phyloP scores from a whole-genome alignment of 1,140 invertebrate species.

The Leptoteleia sp. region DNA sequence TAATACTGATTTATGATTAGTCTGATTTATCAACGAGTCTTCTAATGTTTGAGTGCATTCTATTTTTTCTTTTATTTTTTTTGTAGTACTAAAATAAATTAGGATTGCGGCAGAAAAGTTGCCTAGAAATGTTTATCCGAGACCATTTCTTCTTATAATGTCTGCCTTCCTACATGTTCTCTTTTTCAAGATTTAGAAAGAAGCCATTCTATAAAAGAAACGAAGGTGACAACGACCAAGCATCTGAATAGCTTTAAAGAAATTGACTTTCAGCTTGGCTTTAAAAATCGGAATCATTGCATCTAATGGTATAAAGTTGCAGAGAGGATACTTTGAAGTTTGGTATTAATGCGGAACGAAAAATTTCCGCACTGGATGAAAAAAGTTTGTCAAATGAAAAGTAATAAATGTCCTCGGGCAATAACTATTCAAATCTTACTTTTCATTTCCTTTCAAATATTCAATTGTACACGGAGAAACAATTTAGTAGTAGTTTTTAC shows the following conservation, averaged over 20 bases:
- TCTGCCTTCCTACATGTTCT: constrained; percentile 10
- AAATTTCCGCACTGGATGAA: too few species aligned
- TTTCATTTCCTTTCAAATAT: too few species aligned
- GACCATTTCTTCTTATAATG: constrained; percentile 24
- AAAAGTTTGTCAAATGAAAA: too few species aligned
- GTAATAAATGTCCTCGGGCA: too few species aligned
- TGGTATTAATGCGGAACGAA: too few species aligned
- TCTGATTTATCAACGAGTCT: too few species aligned
- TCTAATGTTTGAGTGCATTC: too few species aligned
- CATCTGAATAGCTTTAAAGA: constrained; percentile 37
- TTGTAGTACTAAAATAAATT: background rate
- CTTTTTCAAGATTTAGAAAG: constrained; percentile 24
- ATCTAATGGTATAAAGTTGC: constrained; percentile 14
- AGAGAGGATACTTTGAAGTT: too few species aligned
- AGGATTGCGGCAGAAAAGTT: constrained; percentile 14
- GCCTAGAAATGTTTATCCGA: constrained; percentile 6
- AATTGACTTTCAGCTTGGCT: constrained; percentile 31
- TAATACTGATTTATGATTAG: too few species aligned
- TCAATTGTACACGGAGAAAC: too few species aligned
- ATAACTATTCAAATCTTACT: too few species aligned
- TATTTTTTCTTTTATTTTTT: background rate
- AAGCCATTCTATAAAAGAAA: constrained; percentile 31
- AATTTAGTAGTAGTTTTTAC: too few species aligned
- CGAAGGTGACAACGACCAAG: constrained; percentile 34
- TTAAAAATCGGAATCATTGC: constrained; percentile 42